These are phyloP conservation scores for Encarsia formosa DNA, from an alignment of 2,888 invertebrate species.

Conservation along the genomic window DNA sequence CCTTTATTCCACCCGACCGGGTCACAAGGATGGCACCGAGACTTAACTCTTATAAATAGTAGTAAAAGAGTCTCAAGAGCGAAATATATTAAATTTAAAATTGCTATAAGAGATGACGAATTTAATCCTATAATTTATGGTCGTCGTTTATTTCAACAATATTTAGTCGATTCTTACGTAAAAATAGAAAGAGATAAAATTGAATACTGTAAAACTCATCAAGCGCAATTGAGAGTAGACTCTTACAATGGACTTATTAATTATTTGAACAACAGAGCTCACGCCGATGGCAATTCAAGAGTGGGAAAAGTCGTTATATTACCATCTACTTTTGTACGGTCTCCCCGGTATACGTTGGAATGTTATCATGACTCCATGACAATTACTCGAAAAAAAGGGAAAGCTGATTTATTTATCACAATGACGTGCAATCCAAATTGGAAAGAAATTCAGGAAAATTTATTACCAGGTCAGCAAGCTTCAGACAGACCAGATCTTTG, in stretches of 20 bases:
- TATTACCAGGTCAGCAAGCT: constrained; percentile 24
- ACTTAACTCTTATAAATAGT: constrained; percentile 11
- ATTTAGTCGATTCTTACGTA: constrained; percentile 17
- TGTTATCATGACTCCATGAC: constrained; percentile 30
- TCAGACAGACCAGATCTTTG: constrained; percentile 28
- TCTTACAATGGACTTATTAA: constrained; percentile 21
- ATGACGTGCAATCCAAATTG: constrained; percentile 31
- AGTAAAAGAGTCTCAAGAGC: constrained; percentile 2
- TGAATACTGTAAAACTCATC: constrained; percentile 11
- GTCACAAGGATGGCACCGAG: constrained; percentile 24
- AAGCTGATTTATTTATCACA: constrained; percentile 28
- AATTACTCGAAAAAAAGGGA: constrained; percentile 26
- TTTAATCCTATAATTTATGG: constrained; percentile 14
- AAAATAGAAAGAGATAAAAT: constrained; percentile 26
- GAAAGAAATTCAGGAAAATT: constrained; percentile 29
- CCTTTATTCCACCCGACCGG: constrained; percentile 30
- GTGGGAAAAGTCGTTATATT: constrained; percentile 34
- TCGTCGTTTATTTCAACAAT: constrained; percentile 16
- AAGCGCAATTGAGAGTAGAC: constrained; percentile 19
- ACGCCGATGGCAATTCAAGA: constrained; percentile 21
- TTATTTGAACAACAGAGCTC: constrained; percentile 10
- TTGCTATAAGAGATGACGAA: constrained; percentile 15
- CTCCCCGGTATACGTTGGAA: constrained; percentile 29
- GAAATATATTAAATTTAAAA: constrained; percentile 10
- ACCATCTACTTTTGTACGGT: constrained; percentile 28